These are phyloP conservation scores for Patiria pectinifera DNA, from an alignment of 53 echinoderm and acorn worm genomes.

Conservation along the genomic window DNA sequence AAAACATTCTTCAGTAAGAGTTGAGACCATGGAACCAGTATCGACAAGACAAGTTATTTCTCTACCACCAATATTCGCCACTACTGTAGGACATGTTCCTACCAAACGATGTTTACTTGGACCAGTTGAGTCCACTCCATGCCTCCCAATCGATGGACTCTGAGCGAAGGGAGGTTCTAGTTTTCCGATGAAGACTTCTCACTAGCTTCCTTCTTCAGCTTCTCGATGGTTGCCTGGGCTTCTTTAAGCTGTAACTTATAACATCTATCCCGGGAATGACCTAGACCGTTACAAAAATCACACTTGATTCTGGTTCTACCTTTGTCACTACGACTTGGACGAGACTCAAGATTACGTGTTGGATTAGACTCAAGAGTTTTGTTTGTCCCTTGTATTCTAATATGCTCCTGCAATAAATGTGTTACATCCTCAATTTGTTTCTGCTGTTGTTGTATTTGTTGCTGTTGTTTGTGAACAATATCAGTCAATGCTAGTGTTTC, in stretches of 20 bases:
- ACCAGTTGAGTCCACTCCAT: not conserved
- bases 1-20: conserved; percentile 22
- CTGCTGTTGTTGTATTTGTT: conserved; percentile 3
- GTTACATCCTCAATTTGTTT: not conserved
- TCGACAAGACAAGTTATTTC: not conserved
- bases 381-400: not conserved
- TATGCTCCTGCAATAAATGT: not conserved
- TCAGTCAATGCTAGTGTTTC: not conserved
- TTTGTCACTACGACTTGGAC: not conserved
- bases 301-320: not conserved
- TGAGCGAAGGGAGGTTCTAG: not conserved
- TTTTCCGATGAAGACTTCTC: conserved; percentile 19
- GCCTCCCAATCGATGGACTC: conserved; percentile 15
- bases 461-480: conserved; percentile 13
- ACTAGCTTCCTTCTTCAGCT: not conserved
- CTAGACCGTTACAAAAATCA: not conserved
- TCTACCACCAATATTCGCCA: not conserved
- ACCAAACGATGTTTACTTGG: not conserved
- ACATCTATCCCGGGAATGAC: conserved; percentile 25
- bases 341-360: too few relatives aligned
- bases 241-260: conserved; percentile 17
- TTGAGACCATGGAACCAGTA: conserved; percentile 31
- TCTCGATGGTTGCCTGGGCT: conserved; percentile 10
- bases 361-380: not conserved
- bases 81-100: not conserved